Evolutionary conservation across 2,888 invertebrate genomes (phyloP).

Genomic region (Drosophila kokeensis): DNA sequence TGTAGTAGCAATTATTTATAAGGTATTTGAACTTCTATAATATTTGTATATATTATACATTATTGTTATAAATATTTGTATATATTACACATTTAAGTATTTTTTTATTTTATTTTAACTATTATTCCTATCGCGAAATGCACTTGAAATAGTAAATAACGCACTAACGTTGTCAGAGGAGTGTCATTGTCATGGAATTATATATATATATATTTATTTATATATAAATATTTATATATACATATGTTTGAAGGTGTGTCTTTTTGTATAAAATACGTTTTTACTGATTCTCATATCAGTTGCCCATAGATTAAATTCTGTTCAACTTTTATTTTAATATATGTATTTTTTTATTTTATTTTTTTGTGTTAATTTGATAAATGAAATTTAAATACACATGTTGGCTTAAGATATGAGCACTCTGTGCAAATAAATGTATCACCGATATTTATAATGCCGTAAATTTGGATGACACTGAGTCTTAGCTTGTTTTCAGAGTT

Average conservation of each 20-base stretch:
- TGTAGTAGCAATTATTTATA: not conserved
- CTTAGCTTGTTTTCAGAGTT: not conserved
- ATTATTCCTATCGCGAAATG: constrained; percentile 49
- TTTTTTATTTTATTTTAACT: constrained; percentile 10
- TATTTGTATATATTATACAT: not conserved
- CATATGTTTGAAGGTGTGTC: not conserved
- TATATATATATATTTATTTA: not conserved
- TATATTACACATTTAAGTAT: constrained; percentile 2
- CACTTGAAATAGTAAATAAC: constrained; percentile 24
- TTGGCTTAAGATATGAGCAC: constrained; percentile 4
- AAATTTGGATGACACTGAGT: constrained; percentile 25
- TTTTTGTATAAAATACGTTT: constrained; percentile 36
- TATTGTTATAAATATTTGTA: not conserved
- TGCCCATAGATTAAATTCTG: constrained; percentile 23
- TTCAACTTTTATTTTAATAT: constrained; percentile 1
- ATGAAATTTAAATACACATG: constrained; percentile 2
- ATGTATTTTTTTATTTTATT: too few relatives aligned
- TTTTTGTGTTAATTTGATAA: not conserved
- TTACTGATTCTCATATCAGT: constrained; percentile 35
- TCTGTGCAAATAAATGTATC: constrained; percentile 5
- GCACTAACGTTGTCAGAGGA: constrained; percentile 24
- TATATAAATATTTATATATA: not conserved
- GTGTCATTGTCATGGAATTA: constrained; percentile 37
- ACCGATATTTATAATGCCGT: constrained; percentile 13
- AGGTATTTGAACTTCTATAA: constrained; percentile 10